Percentiles rank a stretch among this genome's conserved stretches.
phyloP scores from a whole-genome alignment of 2,113 vertebrate species.

The Cisticola juncidis region DNA sequence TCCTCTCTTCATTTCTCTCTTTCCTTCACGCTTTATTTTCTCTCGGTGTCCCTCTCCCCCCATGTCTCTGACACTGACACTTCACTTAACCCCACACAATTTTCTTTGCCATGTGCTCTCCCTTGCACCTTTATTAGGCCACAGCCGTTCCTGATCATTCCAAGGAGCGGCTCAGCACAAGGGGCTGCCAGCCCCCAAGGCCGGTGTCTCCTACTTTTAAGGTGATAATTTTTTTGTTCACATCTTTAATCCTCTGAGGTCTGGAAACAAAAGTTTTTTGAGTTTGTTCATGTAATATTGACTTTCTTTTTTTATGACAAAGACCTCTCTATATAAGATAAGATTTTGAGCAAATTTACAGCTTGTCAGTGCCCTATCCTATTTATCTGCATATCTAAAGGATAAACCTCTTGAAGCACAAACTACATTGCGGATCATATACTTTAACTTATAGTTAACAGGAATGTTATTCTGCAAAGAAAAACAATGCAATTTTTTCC shows the following conservation, averaged over 20 bases:
- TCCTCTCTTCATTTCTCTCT: too few species aligned
- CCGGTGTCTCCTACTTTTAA: not conserved
- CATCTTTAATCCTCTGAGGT: not conserved
- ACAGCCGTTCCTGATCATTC: too few species aligned
- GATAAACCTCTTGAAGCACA: not conserved
- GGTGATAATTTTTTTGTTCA: not conserved
- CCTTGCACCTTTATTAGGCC: too few species aligned
- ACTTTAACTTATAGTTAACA: not conserved
- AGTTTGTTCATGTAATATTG: not conserved
- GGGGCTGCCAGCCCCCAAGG: too few species aligned
- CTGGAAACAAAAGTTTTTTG: not conserved
- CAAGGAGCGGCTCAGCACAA: too few species aligned
- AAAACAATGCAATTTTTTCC: not conserved
- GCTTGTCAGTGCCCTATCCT: not conserved
- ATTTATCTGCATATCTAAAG: not conserved
- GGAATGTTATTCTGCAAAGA: not conserved
- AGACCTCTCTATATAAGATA: not conserved
- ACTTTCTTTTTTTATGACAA: not conserved
- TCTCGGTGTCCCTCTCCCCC: too few species aligned
- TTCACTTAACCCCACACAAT: too few species aligned
- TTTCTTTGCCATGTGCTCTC: not conserved
- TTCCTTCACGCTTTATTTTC: too few species aligned
- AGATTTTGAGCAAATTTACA: not conserved
- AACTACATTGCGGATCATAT: accelerated
- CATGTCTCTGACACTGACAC: too few species aligned